Evolutionary conservation across 2,888 invertebrate genomes (phyloP).

Genomic region (Nephrocerus scutellatus): DNA sequence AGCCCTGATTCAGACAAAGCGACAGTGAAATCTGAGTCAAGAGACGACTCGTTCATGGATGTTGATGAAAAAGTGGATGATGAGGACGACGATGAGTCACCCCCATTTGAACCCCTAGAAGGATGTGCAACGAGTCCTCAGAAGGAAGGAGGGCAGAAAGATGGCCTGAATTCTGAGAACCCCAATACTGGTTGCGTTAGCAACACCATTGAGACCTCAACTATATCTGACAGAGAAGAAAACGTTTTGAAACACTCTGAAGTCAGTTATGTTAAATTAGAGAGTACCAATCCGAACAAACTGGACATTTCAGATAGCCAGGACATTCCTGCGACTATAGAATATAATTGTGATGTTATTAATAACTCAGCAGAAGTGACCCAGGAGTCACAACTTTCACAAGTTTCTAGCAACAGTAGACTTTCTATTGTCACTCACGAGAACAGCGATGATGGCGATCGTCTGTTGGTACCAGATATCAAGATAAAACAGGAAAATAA

Average conservation of each 20-base stretch:
- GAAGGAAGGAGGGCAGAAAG: constrained; percentile 26
- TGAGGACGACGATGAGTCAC: constrained; percentile 57
- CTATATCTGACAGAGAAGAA: too few relatives aligned
- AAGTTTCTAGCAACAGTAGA: constrained; percentile 56
- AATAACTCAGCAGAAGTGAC: constrained; percentile 49
- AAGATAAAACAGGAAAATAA: constrained; percentile 45
- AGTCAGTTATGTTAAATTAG: constrained; percentile 20
- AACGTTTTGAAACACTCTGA: too few relatives aligned
- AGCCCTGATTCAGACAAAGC: constrained; percentile 71
- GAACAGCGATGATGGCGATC: too few relatives aligned
- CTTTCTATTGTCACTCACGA: constrained; percentile 52
- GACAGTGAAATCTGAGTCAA: constrained; percentile 42
- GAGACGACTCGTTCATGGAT: constrained; percentile 38
- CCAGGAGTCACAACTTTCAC: constrained; percentile 58
- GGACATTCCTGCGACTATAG: neutral
- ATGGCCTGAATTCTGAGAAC: neutral
- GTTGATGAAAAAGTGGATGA: constrained; percentile 31
- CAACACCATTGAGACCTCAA: too few relatives aligned
- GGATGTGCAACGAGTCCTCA: too few relatives aligned
- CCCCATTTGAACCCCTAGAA: constrained; percentile 59
- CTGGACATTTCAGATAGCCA: too few relatives aligned
- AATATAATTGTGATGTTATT: constrained; percentile 45
- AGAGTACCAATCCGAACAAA: too few relatives aligned
- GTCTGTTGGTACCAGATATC: too few relatives aligned
- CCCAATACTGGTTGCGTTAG: too few relatives aligned